Evolutionary conservation across 2,888 invertebrate genomes (phyloP).

Genomic region (Hirtodrosophila trivittata): DNA sequence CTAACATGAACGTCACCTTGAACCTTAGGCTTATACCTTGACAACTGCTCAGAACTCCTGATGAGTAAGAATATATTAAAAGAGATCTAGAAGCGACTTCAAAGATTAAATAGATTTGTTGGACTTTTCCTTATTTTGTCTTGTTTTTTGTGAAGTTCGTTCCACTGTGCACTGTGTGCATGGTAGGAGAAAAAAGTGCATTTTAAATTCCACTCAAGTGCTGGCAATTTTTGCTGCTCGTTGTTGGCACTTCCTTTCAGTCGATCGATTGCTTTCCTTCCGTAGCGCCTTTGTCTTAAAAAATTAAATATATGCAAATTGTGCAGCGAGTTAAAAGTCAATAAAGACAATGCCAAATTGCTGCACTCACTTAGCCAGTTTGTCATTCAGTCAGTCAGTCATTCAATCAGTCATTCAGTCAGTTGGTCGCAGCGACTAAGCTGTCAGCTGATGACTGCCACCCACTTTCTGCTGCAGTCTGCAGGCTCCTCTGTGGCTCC

Average conservation of each 20-base stretch:
- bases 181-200: constrained; percentile 35
- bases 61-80: no score
- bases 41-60: no score
- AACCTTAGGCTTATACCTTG: no score
- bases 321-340: constrained; percentile 47
- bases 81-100: no score
- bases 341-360: constrained; percentile 56
- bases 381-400: constrained; percentile 19
- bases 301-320: constrained; percentile 63
- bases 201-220: constrained; percentile 80
- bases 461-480: constrained; percentile 33
- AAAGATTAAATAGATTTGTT: no score
- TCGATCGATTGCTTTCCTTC: constrained; percentile 58
- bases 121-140: no score
- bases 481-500: constrained; percentile 7
- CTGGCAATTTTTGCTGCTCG: constrained; percentile 70
- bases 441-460: constrained; percentile 57
- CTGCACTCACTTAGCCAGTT: constrained; percentile 26
- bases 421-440: constrained; percentile 1
- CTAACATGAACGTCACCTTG: no score
- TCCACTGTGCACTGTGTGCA: constrained; percentile 34
- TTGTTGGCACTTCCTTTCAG: constrained; percentile 64
- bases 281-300: constrained; percentile 54
- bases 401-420: constrained; percentile 9
- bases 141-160: neutral